A percentile compares a stretch with the other conserved stretches of the same genome.
phyloP scores from a whole-genome alignment of 2,888 invertebrate genomes.

The Pseudeuparius sepicola region DNA sequence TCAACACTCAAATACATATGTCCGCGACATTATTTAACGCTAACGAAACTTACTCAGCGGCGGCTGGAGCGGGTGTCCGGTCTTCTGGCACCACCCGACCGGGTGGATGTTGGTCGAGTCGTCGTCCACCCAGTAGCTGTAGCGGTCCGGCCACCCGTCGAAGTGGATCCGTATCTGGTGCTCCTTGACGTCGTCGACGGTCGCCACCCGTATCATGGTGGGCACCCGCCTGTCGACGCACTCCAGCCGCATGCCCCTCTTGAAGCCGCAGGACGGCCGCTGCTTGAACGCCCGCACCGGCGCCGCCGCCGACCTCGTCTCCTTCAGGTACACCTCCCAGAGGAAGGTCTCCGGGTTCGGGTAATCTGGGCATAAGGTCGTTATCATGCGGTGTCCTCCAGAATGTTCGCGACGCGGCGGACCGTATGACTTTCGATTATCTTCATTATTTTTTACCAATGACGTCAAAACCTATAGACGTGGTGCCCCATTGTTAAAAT shows the following conservation, averaged over 20 bases:
- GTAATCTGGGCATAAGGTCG: slow-evolving; percentile 43
- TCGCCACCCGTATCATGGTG: slow-evolving; percentile 75
- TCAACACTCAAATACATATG: too few species aligned
- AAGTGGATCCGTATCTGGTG: slow-evolving; percentile 71
- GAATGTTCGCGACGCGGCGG: too few species aligned
- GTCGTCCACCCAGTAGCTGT: slow-evolving; percentile 84
- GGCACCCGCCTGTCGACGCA: slow-evolving; percentile 70
- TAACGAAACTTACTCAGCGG: slow-evolving; percentile 73
- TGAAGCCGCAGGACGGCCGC: slow-evolving; percentile 67
- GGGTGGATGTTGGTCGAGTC: slow-evolving; percentile 87
- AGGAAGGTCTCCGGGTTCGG: slow-evolving; percentile 63
- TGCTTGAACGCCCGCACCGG: slow-evolving; percentile 76
- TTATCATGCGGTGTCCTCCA: too few species aligned
- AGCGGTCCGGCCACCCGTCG: slow-evolving; percentile 80
- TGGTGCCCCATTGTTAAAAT: too few species aligned
- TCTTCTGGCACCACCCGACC: slow-evolving; percentile 83
- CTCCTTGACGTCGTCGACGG: slow-evolving; percentile 64
- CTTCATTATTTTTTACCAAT: neutral
- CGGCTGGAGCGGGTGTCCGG: slow-evolving; percentile 76
- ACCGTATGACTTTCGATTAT: slow-evolving; percentile 1
- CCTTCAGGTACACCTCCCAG: slow-evolving; percentile 76
- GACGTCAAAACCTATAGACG: too few species aligned
- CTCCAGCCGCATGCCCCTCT: slow-evolving; percentile 69
- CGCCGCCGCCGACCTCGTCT: slow-evolving; percentile 64
- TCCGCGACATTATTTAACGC: too few species aligned